These are phyloP conservation scores for Allacma fusca DNA, from an alignment of 2,888 invertebrate species.

Conservation along the genomic window DNA sequence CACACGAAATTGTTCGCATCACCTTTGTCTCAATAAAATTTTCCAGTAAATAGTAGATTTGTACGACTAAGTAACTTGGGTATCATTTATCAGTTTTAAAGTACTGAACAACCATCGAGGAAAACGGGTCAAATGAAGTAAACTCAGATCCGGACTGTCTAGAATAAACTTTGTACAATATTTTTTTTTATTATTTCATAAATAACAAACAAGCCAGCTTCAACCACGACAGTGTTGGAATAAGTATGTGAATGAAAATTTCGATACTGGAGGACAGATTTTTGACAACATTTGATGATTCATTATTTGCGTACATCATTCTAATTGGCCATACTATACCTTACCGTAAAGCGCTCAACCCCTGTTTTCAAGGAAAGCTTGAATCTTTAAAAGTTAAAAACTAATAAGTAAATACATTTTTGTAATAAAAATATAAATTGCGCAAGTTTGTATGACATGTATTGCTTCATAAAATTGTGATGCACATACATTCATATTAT, in stretches of 20 bases:
- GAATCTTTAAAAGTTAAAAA: constrained; percentile 5
- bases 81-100: too few relatives aligned
- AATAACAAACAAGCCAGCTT: constrained; percentile 2
- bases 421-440: constrained; percentile 22
- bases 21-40: too few relatives aligned
- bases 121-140: neutral
- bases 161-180: constrained; percentile 5
- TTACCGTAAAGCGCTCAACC: neutral
- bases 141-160: neutral
- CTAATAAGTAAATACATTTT: neutral
- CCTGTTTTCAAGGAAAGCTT: neutral
- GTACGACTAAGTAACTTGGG: too few relatives aligned
- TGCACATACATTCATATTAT: neutral
- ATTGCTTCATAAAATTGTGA: neutral
- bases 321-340: constrained; percentile 4
- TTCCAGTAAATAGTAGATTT: too few relatives aligned
- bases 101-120: too few relatives aligned
- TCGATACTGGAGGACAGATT: neutral
- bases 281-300: neutral
- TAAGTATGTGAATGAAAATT: neutral
- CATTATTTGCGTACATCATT: neutral
- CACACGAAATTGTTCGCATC: too few relatives aligned
- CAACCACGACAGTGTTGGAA: constrained; percentile 16
- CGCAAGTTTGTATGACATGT: neutral
- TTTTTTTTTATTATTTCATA: constrained; percentile 16